Percentiles rank a stretch among this genome's conserved stretches.
phyloP scores from a whole-genome alignment of 2,797 vertebrate species.

The Sylvia borin region DNA sequence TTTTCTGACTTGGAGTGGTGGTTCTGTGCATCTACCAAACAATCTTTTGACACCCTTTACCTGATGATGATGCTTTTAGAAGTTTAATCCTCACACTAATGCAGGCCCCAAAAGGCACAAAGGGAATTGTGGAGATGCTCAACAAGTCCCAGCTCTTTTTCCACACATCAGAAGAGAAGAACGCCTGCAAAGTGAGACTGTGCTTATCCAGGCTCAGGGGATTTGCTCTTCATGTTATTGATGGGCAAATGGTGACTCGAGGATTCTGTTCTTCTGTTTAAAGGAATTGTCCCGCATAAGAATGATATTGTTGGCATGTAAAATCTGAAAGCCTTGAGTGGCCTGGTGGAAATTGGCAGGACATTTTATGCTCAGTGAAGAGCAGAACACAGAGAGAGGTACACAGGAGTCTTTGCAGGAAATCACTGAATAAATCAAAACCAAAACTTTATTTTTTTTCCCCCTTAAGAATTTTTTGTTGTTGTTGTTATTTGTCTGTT shows the following conservation, averaged over 20 bases:
- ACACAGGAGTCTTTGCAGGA: not conserved
- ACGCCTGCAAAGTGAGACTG: not conserved
- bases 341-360: not conserved
- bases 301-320: not conserved
- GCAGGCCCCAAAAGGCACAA: not conserved
- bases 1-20: not conserved
- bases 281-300: not conserved
- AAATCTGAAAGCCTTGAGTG: not conserved
- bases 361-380: not conserved
- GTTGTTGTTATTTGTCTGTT: not conserved
- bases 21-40: not conserved
- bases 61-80: not conserved
- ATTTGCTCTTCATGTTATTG: not conserved
- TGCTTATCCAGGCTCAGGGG: not conserved
- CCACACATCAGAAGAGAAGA: not conserved
- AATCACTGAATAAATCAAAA: not conserved
- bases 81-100: not conserved
- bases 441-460: not conserved
- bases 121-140: not conserved
- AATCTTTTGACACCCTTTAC: not conserved
- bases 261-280: not conserved
- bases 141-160: not conserved
- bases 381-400: not conserved
- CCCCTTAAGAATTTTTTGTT: not conserved
- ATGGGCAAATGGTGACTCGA: not conserved